Percentiles rank a stretch among this genome's conserved stretches.
phyloP scores from a whole-genome alignment of 2,888 invertebrate species.

The Cantharis flavilabris region DNA sequence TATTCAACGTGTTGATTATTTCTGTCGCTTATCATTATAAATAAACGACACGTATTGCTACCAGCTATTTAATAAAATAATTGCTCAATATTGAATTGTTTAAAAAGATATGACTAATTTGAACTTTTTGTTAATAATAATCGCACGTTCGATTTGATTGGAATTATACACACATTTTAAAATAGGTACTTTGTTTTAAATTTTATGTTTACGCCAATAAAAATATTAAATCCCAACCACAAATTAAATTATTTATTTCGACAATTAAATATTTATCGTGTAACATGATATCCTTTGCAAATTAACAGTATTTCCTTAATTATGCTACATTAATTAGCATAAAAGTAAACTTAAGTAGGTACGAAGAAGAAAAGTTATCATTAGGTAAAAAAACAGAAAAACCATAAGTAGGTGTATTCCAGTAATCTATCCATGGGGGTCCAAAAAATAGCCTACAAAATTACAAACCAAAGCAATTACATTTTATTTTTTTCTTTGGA shows the following conservation, averaged over 20 bases:
- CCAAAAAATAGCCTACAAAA: slow-evolving; percentile 25
- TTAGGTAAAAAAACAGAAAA: slow-evolving; percentile 3
- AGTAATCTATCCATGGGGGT: slow-evolving; percentile 28
- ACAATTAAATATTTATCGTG: neutral
- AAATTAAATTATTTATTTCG: neutral
- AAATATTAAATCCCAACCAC: neutral
- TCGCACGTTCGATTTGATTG: neutral
- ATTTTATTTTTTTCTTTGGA: slow-evolving; percentile 25
- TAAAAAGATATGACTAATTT: neutral
- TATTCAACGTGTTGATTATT: neutral
- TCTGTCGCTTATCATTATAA: neutral
- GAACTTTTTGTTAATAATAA: neutral
- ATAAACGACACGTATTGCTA: neutral
- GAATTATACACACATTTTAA: neutral
- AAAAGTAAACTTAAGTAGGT: neutral
- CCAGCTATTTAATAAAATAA: neutral
- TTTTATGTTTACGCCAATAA: neutral
- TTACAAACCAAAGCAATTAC: slow-evolving; percentile 27
- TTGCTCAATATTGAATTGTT: neutral
- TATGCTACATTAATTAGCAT: neutral
- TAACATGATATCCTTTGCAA: neutral
- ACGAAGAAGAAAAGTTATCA: neutral
- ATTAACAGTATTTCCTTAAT: neutral
- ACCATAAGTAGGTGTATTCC: slow-evolving; percentile 22
- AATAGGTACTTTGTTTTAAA: neutral